A percentile compares a stretch with the other conserved stretches of the same genome.
phyloP scores from a whole-genome alignment of 2,797 vertebrate genomes.

The Pseudopleuronectes americanus region DNA sequence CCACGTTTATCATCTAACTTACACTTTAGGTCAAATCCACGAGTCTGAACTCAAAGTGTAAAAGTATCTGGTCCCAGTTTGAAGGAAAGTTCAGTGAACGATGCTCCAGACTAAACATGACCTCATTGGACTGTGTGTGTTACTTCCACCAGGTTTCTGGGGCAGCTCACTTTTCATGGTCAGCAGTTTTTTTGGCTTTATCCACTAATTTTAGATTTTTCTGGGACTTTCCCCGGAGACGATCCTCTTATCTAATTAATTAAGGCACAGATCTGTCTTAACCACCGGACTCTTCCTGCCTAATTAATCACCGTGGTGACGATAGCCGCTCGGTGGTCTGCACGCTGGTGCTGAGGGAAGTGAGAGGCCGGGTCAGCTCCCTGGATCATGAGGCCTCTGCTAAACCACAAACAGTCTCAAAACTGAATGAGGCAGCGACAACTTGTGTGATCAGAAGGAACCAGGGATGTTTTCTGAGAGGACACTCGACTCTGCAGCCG shows the following conservation, averaged over 20 bases:
- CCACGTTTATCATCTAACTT: too few relatives aligned
- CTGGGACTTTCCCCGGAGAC: conserved; percentile 37
- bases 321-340: conserved; percentile 15
- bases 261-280: conserved; percentile 62
- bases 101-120: background rate
- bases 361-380: conserved; percentile 29
- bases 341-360: conserved; percentile 3
- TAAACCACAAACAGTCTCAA: too few relatives aligned
- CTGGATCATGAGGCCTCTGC: background rate
- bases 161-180: conserved; percentile 11
- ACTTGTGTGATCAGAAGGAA: too few relatives aligned
- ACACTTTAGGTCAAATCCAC: too few relatives aligned
- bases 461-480: too few relatives aligned
- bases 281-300: conserved; percentile 35
- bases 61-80: background rate
- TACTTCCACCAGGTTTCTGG: conserved; percentile 28
- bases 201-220: conserved; percentile 15
- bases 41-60: too few relatives aligned
- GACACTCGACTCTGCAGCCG: too few relatives aligned
- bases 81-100: background rate
- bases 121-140: too few relatives aligned
- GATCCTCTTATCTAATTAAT: conserved; percentile 67
- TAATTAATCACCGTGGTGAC: conserved; percentile 67
- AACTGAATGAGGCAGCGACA: too few relatives aligned
- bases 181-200: conserved; percentile 16